Evolutionary conservation across 2,797 vertebrate species (phyloP).

Genomic region (Hoplostethus mediterraneus): DNA sequence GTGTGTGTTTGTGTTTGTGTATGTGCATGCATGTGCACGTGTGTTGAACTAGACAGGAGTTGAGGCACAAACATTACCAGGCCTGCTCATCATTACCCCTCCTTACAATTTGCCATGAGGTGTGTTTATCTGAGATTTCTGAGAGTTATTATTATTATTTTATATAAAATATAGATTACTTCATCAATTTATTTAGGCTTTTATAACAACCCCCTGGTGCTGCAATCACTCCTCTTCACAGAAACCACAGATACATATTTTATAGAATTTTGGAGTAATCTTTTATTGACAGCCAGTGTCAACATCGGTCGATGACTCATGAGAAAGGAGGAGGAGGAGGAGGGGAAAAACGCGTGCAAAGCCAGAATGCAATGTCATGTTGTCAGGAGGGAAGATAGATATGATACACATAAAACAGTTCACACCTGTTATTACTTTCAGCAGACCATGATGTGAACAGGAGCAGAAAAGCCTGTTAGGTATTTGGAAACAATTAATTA

Average conservation of each 20-base stretch:
- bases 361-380: conserved; percentile 2
- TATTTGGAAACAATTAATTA: conserved; percentile 38
- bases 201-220: too few relatives aligned
- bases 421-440: conserved; percentile 38
- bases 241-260: conserved; percentile 8
- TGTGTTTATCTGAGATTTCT: not conserved
- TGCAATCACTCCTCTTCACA: not conserved
- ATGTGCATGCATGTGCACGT: not conserved
- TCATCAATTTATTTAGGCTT: too few relatives aligned
- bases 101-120: conserved; percentile 36
- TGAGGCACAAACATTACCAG: too few relatives aligned
- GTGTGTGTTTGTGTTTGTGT: not conserved
- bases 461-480: not conserved
- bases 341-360: not conserved
- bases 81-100: not conserved
- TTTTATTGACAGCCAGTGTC: conserved; percentile 45
- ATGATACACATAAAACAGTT: conserved; percentile 31
- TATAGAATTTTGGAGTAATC: conserved; percentile 18
- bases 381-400: conserved; percentile 46
- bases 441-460: not conserved
- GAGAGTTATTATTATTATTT: too few relatives aligned
- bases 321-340: not conserved
- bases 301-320: conserved; percentile 40
- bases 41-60: conserved; percentile 30
- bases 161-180: too few relatives aligned